Percentiles rank a stretch among this genome's conserved stretches.
Conservation (phyloP, 2,888 invertebrate genomes). For the Megalurothrips usitatus region DNA sequence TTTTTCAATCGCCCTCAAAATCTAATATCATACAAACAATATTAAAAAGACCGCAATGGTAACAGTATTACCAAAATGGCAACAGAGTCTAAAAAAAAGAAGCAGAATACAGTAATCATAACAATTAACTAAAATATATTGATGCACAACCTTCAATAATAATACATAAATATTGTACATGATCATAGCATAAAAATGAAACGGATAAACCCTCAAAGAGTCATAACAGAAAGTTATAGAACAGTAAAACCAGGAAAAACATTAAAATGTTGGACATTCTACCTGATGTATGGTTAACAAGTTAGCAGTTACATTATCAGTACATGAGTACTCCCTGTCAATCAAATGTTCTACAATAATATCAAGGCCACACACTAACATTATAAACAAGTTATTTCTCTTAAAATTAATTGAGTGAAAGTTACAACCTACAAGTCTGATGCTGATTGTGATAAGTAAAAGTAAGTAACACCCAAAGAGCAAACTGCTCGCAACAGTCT, state of each 20-base stretch:
- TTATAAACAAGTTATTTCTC: not conserved
- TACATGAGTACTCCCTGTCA: not conserved
- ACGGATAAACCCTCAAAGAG: too few species aligned
- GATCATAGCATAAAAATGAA: too few species aligned
- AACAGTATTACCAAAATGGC: not conserved
- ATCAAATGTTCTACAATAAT: not conserved
- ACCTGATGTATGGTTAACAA: too few species aligned
- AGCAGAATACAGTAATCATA: not conserved
- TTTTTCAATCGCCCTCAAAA: too few species aligned
- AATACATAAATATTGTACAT: not conserved
- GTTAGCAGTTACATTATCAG: not conserved
- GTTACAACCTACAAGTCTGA: not conserved
- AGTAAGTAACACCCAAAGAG: not conserved
- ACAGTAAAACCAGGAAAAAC: too few species aligned
- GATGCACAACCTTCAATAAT: constrained; percentile 3
- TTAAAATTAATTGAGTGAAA: not conserved
- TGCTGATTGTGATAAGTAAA: not conserved
- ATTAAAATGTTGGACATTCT: too few species aligned
- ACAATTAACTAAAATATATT: constrained; percentile 1
- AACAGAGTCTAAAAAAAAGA: not conserved
- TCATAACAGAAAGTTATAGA: too few species aligned
- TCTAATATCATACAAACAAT: too few species aligned
- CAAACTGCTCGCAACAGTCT: not conserved
- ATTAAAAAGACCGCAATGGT: too few species aligned
- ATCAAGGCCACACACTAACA: not conserved